These are phyloP conservation scores for Chunga burmeisteri DNA, from an alignment of 2,113 vertebrate genomes.

Conservation along the genomic window DNA sequence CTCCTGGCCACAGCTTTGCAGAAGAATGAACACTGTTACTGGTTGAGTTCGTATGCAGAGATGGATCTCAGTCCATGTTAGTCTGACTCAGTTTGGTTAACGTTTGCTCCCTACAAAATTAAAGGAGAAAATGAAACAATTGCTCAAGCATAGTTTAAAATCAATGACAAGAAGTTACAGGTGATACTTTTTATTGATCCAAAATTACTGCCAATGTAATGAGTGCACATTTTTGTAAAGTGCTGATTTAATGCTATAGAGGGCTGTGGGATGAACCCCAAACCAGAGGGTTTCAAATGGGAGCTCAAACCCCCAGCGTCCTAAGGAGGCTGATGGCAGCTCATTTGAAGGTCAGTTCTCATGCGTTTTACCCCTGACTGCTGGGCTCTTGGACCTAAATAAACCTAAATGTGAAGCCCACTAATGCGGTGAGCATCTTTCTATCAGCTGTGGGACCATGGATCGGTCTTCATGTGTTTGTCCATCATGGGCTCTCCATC, in stretches of 20 bases:
- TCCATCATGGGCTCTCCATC: not conserved
- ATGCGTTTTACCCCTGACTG: not conserved
- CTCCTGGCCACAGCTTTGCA: not conserved
- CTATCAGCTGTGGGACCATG: not conserved
- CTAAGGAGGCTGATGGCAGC: not conserved
- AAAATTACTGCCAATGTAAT: not conserved
- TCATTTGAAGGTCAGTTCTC: not conserved
- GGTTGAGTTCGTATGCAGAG: not conserved
- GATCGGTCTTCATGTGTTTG: accelerated
- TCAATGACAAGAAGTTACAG: not conserved
- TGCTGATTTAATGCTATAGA: not conserved
- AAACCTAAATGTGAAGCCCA: not conserved
- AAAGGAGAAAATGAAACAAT: not conserved
- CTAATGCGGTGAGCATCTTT: not conserved
- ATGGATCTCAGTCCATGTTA: not conserved
- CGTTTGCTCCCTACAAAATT: not conserved
- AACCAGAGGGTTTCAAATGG: not conserved
- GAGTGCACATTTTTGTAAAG: not conserved
- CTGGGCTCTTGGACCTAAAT: not conserved
- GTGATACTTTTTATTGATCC: not conserved
- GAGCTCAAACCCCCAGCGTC: not conserved
- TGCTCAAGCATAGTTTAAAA: not conserved
- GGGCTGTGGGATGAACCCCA: not conserved
- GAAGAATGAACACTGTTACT: not conserved
- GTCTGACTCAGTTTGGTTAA: not conserved